Percentiles rank a stretch among this genome's conserved stretches.
phyloP scores from a whole-genome alignment of 1,140 invertebrate species.

The Helicorthomorpha holstii region DNA sequence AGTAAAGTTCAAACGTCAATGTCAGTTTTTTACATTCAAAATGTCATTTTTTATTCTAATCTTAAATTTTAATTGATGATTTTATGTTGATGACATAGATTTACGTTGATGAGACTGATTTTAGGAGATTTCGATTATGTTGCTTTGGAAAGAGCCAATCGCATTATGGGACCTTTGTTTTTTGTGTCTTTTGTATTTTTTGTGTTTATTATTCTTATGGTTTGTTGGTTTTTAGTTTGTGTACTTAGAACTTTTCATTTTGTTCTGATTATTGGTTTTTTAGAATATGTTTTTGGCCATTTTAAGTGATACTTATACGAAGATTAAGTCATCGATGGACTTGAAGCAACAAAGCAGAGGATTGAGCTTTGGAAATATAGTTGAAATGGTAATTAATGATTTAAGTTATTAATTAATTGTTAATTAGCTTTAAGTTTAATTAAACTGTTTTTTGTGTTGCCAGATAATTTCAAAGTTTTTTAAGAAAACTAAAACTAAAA shows the following conservation, averaged over 20 bases:
- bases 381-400: no score
- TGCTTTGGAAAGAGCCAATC: slow-evolving; percentile 28
- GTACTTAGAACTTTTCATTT: no score
- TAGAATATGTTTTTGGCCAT: slow-evolving; percentile 72
- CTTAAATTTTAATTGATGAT: neutral
- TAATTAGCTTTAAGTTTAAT: neutral
- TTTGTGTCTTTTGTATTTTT: slow-evolving; percentile 36
- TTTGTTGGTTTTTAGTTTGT: no score
- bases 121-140: slow-evolving; percentile 35
- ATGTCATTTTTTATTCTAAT: neutral
- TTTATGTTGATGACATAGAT: slow-evolving; percentile 11
- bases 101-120: slow-evolving; percentile 34
- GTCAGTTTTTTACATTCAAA: slow-evolving; percentile 15
- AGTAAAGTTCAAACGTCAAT: slow-evolving; percentile 19
- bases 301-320: slow-evolving; percentile 55
- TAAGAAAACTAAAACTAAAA: neutral
- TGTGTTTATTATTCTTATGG: slow-evolving; percentile 32
- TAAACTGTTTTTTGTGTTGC: neutral
- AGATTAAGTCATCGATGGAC: slow-evolving; percentile 51
- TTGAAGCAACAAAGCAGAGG: no score
- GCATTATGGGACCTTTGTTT: slow-evolving; percentile 30
- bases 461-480: neutral
- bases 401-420: no score
- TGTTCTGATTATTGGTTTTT: slow-evolving; percentile 13
- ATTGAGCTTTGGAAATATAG: no score